Evolutionary conservation across 2,113 vertebrate genomes (phyloP), one percentile per base, ranked within the genome.

Genomic region (Saccopteryx bilineata): DNA sequence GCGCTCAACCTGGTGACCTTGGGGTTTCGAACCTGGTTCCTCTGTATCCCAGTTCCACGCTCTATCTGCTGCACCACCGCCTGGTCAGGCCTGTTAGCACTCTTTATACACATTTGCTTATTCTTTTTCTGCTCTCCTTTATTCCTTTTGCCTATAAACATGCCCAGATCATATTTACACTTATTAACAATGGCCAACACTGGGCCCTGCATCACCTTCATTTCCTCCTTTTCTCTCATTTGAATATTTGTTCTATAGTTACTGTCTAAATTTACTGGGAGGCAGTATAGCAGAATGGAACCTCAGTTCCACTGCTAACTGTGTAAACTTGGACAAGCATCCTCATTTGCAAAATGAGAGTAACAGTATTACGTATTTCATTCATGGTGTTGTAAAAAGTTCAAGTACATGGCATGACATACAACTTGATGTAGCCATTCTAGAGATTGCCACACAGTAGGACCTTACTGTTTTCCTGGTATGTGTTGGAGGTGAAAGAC

Each of bases 351-450:
- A 13, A 82, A 78, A 56, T 19, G 46, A 66, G 21, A 50, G 19
- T 23, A 19, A 17, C 15, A 63, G 9, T 33, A 2, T 7, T n/a
- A 15, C 24, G 1, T 39, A 23, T 61, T 65, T 83, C 21, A 28
- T 28, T 65, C 4, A 0, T 12, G 26, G 21, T 48, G 8, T 50
- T 52, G 9, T 83, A 15, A 60, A 54, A 84, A 39, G 46, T 80
- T 76, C 23, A 12, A 5, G 13, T 18, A 18, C 18, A 1, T 21
- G n/a, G 21, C 21, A 13, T 0, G 52, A 52, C 1, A 6, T 48
- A 12, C 28, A 18, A n/a, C 19, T 71, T 56, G 54, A 24, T 14
- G 9, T 9, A 71, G 54, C 48, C 28, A 0, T 84, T 89, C 71
- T 81, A 65, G 87, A 71, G 87, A 76, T 46, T 19, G 65, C 39